Percentiles rank a stretch among this genome's conserved stretches.
These are phyloP conservation scores for Copidosoma aretas DNA, from an alignment of 2,888 invertebrate genomes.

Conservation along the genomic window DNA sequence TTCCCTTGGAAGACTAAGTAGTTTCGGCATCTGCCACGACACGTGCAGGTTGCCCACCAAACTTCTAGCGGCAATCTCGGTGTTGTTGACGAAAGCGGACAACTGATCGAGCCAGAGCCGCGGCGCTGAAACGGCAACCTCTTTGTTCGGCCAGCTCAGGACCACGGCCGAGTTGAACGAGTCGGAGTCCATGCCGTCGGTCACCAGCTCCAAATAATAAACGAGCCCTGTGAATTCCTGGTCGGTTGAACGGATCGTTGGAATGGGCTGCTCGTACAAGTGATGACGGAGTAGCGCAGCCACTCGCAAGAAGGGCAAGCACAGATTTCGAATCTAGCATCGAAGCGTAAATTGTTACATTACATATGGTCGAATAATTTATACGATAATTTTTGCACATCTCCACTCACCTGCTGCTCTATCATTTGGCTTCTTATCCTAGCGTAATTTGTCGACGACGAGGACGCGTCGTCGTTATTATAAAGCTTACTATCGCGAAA, in stretches of 20 bases:
- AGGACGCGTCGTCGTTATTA: conserved; percentile 41
- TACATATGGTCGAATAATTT: background rate
- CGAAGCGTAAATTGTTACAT: background rate
- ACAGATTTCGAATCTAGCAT: conserved; percentile 75
- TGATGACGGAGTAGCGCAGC: conserved; percentile 84
- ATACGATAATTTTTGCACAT: background rate
- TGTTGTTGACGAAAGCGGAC: conserved; percentile 65
- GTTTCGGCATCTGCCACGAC: conserved; percentile 80
- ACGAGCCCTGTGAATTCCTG: conserved; percentile 78
- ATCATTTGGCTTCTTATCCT: conserved; percentile 38
- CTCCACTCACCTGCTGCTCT: conserved; percentile 37
- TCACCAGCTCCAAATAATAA: conserved; percentile 78
- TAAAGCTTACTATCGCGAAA: conserved; percentile 54
- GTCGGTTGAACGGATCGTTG: conserved; percentile 69
- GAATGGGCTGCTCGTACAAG: conserved; percentile 79
- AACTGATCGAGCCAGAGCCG: conserved; percentile 75
- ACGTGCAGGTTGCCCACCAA: conserved; percentile 78
- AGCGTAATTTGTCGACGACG: conserved; percentile 28
- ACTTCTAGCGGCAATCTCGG: conserved; percentile 70
- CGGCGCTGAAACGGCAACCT: conserved; percentile 65
- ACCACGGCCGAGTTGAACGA: conserved; percentile 72
- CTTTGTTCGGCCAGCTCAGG: conserved; percentile 67
- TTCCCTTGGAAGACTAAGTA: conserved; percentile 85
- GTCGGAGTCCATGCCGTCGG: conserved; percentile 72
- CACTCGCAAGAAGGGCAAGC: conserved; percentile 84